These are phyloP conservation scores for Theocolax elegans DNA, from an alignment of 1,140 invertebrate species.

Conservation along the genomic window DNA sequence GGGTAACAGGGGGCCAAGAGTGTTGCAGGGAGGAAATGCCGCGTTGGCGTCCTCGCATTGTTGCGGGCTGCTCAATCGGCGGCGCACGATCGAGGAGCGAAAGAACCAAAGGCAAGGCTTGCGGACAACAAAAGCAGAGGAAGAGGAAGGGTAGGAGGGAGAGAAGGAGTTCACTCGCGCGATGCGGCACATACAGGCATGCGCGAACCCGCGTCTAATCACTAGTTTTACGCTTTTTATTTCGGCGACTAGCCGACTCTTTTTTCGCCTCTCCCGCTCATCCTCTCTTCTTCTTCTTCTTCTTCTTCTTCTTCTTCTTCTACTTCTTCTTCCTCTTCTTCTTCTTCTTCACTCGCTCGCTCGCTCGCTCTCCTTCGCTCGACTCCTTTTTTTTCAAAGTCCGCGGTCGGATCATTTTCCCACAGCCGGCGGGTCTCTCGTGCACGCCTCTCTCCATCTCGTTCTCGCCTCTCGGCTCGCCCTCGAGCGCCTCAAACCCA, in stretches of 20 bases:
- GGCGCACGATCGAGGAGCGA: background rate
- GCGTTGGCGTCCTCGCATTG: constrained; percentile 19
- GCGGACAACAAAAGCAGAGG: constrained; percentile 38
- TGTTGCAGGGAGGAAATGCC: constrained; percentile 1
- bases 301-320: constrained; percentile 7
- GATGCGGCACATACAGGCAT: constrained; percentile 56
- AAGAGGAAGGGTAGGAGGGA: constrained; percentile 43
- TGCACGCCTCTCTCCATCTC: constrained; percentile 22
- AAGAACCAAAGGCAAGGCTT: constrained; percentile 9
- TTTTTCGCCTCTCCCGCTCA: constrained; percentile 37
- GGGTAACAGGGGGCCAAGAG: too few species aligned
- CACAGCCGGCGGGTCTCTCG: constrained; percentile 53
- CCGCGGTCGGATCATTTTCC: constrained; percentile 58
- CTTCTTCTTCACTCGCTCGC: constrained; percentile 15
- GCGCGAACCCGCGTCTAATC: constrained; percentile 62
- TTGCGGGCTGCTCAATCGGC: background rate
- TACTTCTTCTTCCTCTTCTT: constrained; percentile 4
- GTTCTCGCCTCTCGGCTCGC: constrained; percentile 34
- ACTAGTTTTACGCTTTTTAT: constrained; percentile 63
- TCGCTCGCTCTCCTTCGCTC: constrained; percentile 18
- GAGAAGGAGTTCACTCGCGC: constrained; percentile 22
- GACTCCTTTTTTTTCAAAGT: constrained; percentile 43
- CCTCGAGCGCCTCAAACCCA: constrained; percentile 31
- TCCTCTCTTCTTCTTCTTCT: constrained; percentile 7
- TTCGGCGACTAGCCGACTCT: constrained; percentile 35